Conservation (phyloP, 92 coral and sea anemone species). For the Phenganax stokvisi region DNA sequence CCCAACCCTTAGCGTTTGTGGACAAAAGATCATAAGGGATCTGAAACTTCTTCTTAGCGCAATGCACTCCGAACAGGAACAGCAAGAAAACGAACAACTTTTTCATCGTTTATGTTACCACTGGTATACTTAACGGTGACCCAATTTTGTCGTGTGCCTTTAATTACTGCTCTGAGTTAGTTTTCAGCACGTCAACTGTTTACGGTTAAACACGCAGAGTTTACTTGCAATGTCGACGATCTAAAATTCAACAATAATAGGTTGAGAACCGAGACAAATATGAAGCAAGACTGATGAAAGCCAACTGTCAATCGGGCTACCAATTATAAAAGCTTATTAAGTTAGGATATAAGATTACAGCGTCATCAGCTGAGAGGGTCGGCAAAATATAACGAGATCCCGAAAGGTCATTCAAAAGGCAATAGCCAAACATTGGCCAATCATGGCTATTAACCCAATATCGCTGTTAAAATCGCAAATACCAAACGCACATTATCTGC, state of each 20-base stretch:
- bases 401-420: slow-evolving; percentile 17
- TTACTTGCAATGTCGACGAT: slow-evolving; percentile 21
- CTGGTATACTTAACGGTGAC: neutral
- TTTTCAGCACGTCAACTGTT: slow-evolving; percentile 25
- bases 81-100: neutral
- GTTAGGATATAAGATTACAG: slow-evolving; percentile 37
- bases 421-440: slow-evolving; percentile 4
- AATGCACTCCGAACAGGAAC: slow-evolving; percentile 11
- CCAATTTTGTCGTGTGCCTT: neutral
- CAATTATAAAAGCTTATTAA: slow-evolving; percentile 25
- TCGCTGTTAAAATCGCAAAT: neutral
- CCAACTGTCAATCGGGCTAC: slow-evolving; percentile 34
- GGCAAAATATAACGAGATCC: neutral
- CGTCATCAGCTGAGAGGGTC: slow-evolving; percentile 19
- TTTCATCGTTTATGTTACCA: slow-evolving; percentile 19
- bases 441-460: neutral
- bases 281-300: slow-evolving; percentile 39
- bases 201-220: slow-evolving; percentile 17
- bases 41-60: slow-evolving; percentile 14
- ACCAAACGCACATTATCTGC: neutral
- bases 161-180: slow-evolving; percentile 9
- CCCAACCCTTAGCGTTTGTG: slow-evolving; percentile 30
- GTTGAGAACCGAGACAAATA: slow-evolving; percentile 33
- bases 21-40: slow-evolving; percentile 29
- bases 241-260: slow-evolving; percentile 40